These are phyloP conservation scores for Chaetodon auriga DNA, from an alignment of 2,113 vertebrate species.

Conservation along the genomic window DNA sequence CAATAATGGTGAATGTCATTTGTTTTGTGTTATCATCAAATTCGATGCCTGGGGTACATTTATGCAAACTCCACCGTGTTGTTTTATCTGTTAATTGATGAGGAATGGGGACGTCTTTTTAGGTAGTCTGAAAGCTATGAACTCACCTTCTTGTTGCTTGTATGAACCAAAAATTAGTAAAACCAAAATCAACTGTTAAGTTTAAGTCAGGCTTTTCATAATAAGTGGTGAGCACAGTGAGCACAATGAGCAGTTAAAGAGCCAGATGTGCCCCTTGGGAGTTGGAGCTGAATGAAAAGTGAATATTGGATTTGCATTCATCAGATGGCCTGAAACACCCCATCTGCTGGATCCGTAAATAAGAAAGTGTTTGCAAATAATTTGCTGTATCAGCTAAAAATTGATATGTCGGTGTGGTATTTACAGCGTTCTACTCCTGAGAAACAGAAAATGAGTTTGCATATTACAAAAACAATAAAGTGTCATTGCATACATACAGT, in stretches of 20 bases:
- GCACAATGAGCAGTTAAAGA: background rate
- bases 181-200: background rate
- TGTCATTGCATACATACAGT: too few relatives aligned
- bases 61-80: background rate
- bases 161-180: background rate
- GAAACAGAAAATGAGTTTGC: background rate
- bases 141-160: background rate
- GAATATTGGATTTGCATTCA: constrained; percentile 2
- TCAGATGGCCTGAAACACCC: background rate
- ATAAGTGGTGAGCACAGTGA: too few relatives aligned
- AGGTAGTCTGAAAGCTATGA: background rate
- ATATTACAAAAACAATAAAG: background rate
- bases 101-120: background rate
- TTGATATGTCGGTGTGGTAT: background rate
- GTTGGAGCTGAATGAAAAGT: background rate
- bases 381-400: background rate
- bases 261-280: background rate
- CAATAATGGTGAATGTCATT: too few relatives aligned
- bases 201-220: background rate
- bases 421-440: background rate
- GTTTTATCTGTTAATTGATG: background rate
- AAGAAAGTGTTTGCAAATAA: background rate
- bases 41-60: background rate
- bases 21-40: background rate
- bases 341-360: too few relatives aligned